Percentiles rank a stretch among this genome's conserved stretches.
Conservation (phyloP, 2,113 vertebrate genomes). For the Tichodroma muraria region DNA sequence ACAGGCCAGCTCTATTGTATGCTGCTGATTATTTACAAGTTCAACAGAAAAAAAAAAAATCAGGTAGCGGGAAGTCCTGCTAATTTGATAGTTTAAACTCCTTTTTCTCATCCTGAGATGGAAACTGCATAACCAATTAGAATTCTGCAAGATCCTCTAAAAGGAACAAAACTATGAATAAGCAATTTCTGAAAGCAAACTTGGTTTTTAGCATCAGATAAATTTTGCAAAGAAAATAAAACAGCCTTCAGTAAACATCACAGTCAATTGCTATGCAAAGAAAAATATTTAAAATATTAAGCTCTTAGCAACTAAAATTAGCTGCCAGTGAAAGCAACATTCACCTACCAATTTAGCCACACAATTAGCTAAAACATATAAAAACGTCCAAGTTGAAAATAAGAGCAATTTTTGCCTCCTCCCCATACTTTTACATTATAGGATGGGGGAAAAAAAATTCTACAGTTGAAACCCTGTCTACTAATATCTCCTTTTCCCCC, state of each 20-base stretch:
- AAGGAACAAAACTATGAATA: not conserved
- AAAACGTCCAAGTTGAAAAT: not conserved
- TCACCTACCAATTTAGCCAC: not conserved
- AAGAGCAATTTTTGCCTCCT: not conserved
- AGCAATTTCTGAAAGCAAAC: not conserved
- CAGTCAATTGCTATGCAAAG: not conserved
- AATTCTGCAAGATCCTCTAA: not conserved
- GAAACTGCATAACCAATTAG: not conserved
- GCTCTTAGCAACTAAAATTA: not conserved
- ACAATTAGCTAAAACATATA: not conserved
- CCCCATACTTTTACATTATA: not conserved
- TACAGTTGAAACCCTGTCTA: not conserved
- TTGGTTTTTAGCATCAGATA: not conserved
- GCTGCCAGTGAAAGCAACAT: not conserved
- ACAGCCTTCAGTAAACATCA: not conserved
- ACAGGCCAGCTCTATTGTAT: not conserved
- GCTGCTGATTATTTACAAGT: not conserved
- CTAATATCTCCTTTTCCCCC: not conserved
- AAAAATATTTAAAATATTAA: not conserved
- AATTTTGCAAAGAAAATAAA: not conserved
- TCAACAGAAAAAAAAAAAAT: not conserved
- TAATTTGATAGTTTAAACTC: not conserved
- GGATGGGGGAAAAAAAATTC: not conserved
- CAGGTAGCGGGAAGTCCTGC: not conserved
- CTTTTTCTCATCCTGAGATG: not conserved